A percentile compares a stretch with the other conserved stretches of the same genome.
Evolutionary conservation across 2,113 vertebrate genomes (phyloP).

Genomic region (Odontesthes bonariensis): DNA sequence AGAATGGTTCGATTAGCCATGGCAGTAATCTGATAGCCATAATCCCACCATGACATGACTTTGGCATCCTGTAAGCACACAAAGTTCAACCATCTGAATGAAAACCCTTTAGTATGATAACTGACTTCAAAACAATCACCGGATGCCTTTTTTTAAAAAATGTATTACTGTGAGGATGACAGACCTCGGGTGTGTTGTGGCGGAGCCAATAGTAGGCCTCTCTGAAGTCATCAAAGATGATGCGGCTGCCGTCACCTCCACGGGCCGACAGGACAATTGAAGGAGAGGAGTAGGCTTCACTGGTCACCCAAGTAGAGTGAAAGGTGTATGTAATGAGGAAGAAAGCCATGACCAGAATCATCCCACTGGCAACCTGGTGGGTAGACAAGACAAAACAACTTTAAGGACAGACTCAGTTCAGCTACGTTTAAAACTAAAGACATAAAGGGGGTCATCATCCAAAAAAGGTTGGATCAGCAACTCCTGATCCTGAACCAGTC

Average conservation of each 20-base stretch:
- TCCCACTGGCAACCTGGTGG: slow-evolving; percentile 95
- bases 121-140: not conserved
- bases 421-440: no score
- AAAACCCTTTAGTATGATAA: not conserved
- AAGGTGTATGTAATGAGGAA: slow-evolving; percentile 99
- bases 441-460: no score
- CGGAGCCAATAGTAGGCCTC: slow-evolving; percentile 99
- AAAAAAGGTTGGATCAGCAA: no score
- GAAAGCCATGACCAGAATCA: slow-evolving; percentile 99
- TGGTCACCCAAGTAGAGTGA: slow-evolving; percentile 99
- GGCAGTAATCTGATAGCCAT: slow-evolving; percentile 97
- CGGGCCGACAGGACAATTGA: slow-evolving; percentile 97
- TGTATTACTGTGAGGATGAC: not conserved
- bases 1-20: slow-evolving; percentile 99
- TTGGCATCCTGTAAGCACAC: slow-evolving; percentile 89
- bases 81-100: not conserved
- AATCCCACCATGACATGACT: slow-evolving; percentile 99
- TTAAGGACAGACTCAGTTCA: no score
- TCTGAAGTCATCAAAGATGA: slow-evolving; percentile 98
- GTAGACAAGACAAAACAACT: not conserved
- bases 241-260: slow-evolving; percentile 94
- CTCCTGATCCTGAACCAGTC: not conserved
- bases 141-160: not conserved
- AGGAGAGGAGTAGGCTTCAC: slow-evolving; percentile 97
- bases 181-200: slow-evolving; percentile 97